Evolutionary conservation across 2,113 vertebrate species (phyloP), one percentile per base, ranked within the genome.

Genomic region (Ochotona princeps): DNA sequence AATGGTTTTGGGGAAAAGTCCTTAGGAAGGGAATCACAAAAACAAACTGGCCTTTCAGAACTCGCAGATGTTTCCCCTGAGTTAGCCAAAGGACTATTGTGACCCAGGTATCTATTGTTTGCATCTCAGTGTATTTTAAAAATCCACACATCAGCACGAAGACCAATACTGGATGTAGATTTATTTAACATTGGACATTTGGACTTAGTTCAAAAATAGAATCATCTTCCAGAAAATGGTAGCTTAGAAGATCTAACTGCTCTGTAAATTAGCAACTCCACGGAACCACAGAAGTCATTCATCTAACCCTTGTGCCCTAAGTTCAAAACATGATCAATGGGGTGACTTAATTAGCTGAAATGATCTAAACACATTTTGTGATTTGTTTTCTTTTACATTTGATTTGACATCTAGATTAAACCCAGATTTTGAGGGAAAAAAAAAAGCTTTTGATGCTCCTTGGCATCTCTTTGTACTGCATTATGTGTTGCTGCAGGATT

Each of bases 341-440:
- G 75, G 87, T 87, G 49, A 82, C 93, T 94, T 97, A 96, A 97
- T 96, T 92, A 97, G 87, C 90, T 72, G 47, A 91, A 96, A 74
- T 85, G 69, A 90, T 94, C 78, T 74, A 74, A 95, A 96, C 87
- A 93, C 12, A 85, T 72, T 90, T 81, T 89, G 32, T 81, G 84
- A 97, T 97, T 95, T 97, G 93, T 97, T 96, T 96, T 86, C 94
- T 85, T 95, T 72, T 95, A 75, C 73, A 90, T 96, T 83, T 95
- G 91, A 96, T 93, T 93, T 96, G 93, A 94, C 97, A 97, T 96
- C 96, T 96, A 94, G 94, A 88, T 96, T 96, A 95, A 97, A 95
- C 84, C 79, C 85, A 95, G 90, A 95, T 94, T 96, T 96, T 76
- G 69, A 47, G 78, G 93, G 18, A 91, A 87, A 73, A 51, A 80